Conservation (phyloP, 2,888 invertebrate species). For the Meteorus cinctellus region DNA sequence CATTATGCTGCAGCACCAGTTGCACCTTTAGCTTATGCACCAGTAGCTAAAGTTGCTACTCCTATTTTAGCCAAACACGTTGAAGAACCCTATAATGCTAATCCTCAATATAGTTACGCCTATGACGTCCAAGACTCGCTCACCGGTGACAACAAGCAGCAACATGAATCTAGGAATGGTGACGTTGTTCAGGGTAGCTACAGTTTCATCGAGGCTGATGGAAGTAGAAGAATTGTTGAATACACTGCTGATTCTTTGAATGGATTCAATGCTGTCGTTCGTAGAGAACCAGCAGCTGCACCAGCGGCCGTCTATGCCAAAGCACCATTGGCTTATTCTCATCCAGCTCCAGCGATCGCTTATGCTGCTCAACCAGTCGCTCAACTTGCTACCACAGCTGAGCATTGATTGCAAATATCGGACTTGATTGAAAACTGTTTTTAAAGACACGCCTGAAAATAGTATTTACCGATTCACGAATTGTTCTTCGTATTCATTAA, state of each 20-base stretch:
- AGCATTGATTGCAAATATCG: background rate
- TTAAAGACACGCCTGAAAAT: background rate
- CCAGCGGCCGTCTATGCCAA: conserved; percentile 43
- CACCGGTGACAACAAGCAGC: conserved; percentile 57
- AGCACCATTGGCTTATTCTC: conserved; percentile 22
- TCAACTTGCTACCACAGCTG: background rate
- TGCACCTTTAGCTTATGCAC: conserved; percentile 46
- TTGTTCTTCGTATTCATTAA: too few relatives aligned
- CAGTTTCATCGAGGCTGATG: conserved; percentile 52
- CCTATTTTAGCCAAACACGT: conserved; percentile 45
- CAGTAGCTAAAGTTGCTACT: conserved; percentile 46
- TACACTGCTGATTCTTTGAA: conserved; percentile 53
- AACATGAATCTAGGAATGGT: conserved; percentile 54
- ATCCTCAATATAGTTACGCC: conserved; percentile 55
- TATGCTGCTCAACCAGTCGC: conserved; percentile 14
- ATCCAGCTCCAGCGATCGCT: conserved; percentile 25
- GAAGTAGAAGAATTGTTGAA: conserved; percentile 50
- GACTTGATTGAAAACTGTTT: background rate
- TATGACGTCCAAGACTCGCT: conserved; percentile 58
- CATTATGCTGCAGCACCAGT: conserved; percentile 36
- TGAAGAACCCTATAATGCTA: conserved; percentile 48
- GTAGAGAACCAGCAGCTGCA: conserved; percentile 49
- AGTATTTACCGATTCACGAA: background rate
- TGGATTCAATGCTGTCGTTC: conserved; percentile 52
- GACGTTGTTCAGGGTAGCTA: conserved; percentile 52